Evolutionary conservation across 2,888 invertebrate species (phyloP), one percentile per base, ranked within the genome.

Genomic region (Xestia sexstrigata): DNA sequence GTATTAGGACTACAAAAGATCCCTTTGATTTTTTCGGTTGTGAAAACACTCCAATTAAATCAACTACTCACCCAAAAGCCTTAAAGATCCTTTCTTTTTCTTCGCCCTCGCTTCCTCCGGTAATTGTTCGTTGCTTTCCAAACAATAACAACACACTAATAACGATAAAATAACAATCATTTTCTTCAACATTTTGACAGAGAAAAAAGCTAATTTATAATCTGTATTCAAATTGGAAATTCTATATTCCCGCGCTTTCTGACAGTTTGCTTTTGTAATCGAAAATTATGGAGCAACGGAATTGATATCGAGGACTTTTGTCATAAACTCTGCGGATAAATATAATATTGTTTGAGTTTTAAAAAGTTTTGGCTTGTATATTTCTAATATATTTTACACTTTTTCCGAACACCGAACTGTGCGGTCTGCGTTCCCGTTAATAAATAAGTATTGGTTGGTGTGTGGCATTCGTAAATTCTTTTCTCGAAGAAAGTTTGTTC

Each of bases 51-150:
- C 81, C 84, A 86, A 84, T 81, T 76, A 81, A 82, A 85, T 87
- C 49, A 79, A 81, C 75, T 70, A 93, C 96, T 95, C 87, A 96
- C 96, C 94, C 84, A 95, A 91, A 70, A 96, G 87, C 77, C 92
- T 92, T 42, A 93, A 82, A 8, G 93, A 87, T 72, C 91, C 92
- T 84, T 94, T 96, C 87, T 94, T 95, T 90, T 95, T 96, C 84
- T 94, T 95, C 0, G 96, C 96, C 82, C 96, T 93, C 11, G 93
- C 90, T 72, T 96, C 96, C 76, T 93, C 94, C 23, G 90, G 70
- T 60, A 93, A 78, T 60, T 93, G 84, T 74, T 92, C 92, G 81
- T 89, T 93, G 74, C 88, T 91, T 60, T 94, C 94, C 77, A 91
- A 89, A 88, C 95, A 96, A 88, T 93, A 95, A 90, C 95, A 95